phyloP scores from a whole-genome alignment of 2,797 vertebrate genomes.

The Emys orbicularis region DNA sequence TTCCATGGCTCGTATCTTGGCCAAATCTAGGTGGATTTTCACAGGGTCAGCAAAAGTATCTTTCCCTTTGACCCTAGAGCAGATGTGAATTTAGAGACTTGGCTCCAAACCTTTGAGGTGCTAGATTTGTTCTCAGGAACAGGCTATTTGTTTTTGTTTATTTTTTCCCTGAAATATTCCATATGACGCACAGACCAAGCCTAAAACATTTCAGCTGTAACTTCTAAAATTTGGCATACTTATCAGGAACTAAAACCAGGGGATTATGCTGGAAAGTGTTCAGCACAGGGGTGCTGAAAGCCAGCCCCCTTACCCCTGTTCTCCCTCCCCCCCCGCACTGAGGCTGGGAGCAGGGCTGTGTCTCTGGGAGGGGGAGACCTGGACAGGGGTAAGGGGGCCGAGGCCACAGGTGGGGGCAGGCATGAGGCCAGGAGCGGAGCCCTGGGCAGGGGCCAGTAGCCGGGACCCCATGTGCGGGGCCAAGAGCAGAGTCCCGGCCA shows the following conservation, averaged over 20 bases:
- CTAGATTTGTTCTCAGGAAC: not conserved
- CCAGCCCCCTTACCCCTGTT: no score
- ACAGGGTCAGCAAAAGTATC: not conserved
- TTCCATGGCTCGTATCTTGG: slow-evolving; percentile 1
- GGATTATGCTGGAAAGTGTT: no score
- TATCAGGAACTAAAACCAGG: not conserved
- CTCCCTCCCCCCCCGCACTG: no score
- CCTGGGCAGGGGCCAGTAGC: no score
- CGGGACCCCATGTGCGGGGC: no score
- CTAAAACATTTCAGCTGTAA: not conserved
- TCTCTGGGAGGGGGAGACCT: no score
- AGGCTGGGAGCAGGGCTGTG: no score
- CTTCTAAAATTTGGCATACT: not conserved
- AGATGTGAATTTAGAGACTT: not conserved
- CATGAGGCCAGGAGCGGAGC: no score
- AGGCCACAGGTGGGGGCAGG: no score
- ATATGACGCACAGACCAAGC: not conserved
- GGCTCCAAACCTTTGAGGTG: not conserved
- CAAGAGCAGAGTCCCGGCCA: no score
- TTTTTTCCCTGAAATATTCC: not conserved
- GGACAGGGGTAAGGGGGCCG: no score
- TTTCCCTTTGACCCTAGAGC: not conserved
- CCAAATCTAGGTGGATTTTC: not conserved
- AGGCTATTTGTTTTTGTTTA: not conserved
- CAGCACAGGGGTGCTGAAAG: not conserved